Percentiles rank a stretch among this genome's conserved stretches.
These are phyloP conservation scores for Sylvicapra grimmia DNA, from an alignment of 2,113 vertebrate species.

Conservation along the genomic window DNA sequence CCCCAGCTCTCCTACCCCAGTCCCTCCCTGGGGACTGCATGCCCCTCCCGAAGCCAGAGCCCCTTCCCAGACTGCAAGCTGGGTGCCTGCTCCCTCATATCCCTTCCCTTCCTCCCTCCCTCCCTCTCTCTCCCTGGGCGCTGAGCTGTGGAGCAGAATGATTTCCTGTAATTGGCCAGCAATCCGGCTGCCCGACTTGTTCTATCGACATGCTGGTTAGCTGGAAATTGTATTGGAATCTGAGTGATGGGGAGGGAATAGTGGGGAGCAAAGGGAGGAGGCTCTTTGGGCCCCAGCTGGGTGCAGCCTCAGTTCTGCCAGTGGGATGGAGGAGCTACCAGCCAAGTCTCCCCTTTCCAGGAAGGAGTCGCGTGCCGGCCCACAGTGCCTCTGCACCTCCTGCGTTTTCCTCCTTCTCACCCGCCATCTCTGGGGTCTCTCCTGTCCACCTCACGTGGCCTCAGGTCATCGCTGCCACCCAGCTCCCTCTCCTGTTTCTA, in stretches of 20 bases:
- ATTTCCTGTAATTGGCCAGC: conserved; percentile 75
- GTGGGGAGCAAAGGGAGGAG: not conserved
- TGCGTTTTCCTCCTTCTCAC: not conserved
- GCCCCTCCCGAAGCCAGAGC: not conserved
- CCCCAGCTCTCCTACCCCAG: not conserved
- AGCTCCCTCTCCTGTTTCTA: not conserved
- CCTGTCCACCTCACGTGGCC: not conserved
- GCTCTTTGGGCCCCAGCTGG: not conserved
- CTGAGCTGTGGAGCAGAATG: conserved; percentile 72
- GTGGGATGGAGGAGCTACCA: not conserved
- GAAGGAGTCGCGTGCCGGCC: not conserved
- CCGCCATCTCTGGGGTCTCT: not conserved
- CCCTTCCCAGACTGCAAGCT: not conserved
- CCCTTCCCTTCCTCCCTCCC: not conserved
- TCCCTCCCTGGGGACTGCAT: not conserved
- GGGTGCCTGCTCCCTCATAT: not conserved
- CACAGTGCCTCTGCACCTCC: not conserved
- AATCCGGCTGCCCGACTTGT: conserved; percentile 62
- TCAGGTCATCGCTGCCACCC: not conserved
- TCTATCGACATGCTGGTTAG: conserved; percentile 75
- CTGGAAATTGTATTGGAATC: conserved; percentile 73
- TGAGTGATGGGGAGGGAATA: not conserved
- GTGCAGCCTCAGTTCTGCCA: not conserved
- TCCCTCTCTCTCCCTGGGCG: not conserved
- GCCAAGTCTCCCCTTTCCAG: not conserved